These are phyloP conservation scores for Microctonus brassicae DNA, from an alignment of 2,888 invertebrate genomes.

Conservation along the genomic window DNA sequence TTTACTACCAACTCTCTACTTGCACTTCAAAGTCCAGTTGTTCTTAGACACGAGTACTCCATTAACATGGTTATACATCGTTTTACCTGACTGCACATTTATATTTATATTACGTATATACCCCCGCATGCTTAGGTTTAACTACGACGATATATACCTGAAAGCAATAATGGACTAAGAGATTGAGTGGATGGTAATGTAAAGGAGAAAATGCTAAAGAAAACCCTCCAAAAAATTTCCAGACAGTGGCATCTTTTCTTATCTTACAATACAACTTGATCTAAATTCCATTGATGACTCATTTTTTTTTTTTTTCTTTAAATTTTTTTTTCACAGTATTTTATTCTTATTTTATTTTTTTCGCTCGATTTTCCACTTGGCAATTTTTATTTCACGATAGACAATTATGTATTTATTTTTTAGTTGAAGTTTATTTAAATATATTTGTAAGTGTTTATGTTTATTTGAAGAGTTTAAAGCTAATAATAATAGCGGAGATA, in stretches of 20 bases:
- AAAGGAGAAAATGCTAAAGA: constrained; percentile 9
- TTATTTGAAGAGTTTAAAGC: not conserved
- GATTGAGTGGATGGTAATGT: not conserved
- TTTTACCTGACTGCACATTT: constrained; percentile 20
- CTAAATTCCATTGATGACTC: constrained; percentile 24
- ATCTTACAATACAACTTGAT: constrained; percentile 20
- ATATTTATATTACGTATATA: not conserved
- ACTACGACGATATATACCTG: constrained; percentile 4
- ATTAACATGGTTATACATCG: constrained; percentile 49
- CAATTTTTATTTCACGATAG: too few species aligned
- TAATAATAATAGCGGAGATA: not conserved
- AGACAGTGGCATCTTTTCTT: constrained; percentile 27
- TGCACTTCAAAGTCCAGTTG: not conserved
- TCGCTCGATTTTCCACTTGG: too few species aligned
- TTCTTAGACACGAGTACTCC: constrained; percentile 60
- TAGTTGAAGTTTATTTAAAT: too few species aligned
- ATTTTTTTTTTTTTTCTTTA: not conserved
- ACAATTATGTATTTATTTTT: too few species aligned
- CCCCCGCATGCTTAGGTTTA: not conserved
- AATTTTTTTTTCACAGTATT: not conserved
- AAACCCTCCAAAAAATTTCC: constrained; percentile 10
- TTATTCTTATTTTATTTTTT: not conserved
- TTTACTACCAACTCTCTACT: not conserved
- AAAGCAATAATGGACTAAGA: constrained; percentile 12
- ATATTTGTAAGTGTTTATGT: not conserved